Evolutionary conservation across 2,888 invertebrate genomes (phyloP), one percentile per base, ranked within the genome.

Genomic region (Paralinhomoeus sp.): DNA sequence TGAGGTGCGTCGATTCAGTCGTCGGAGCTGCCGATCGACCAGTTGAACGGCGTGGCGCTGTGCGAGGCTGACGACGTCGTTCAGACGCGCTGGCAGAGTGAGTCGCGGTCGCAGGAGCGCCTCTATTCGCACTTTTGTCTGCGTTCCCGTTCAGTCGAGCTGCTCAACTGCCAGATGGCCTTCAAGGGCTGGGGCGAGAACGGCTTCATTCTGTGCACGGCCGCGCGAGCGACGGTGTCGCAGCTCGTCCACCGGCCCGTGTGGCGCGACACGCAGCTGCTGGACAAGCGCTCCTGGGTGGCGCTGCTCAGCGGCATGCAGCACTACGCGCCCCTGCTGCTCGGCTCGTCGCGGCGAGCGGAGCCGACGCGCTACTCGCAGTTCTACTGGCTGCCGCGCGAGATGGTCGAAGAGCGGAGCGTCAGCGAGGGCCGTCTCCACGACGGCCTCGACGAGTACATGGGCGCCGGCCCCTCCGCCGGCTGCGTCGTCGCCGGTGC

Each of bases 191-290:
- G 35, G n/a, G 17, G 17, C 20, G 85, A 89, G 0, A 78, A 80
- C 52, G 97, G 93, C 18, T 93, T 93, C 69, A 83, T 97, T 44
- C 83, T 97, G 52, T 72, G 97, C 50, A 87, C 87, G 61, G 89
- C 93, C 1, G 87, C 89, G 15, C 82, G 87, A 54, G 85, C 93
- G 0, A 82, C 85, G 66, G 83, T 97, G 50, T 68, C 83, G 1
- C 89, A 91, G 63, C 73, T 81, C 44, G 72, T 78, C 36, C 83
- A 85, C 63, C 73, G 78, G 44, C 83, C 91, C 0, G 78, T 81
- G 0, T 85, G 84, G 84, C 75, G 76, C 45, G 77, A 80, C 55
- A 70, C 79, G 42, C 79, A 80, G 13, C 68, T 84, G 2, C 78
- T 85, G n/a, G 76, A 80, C 27, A 93, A 93, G 67, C 79, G 80